Base-by-base conservation (phyloP, 2,113 vertebrate genomes). In the human region DNA sequence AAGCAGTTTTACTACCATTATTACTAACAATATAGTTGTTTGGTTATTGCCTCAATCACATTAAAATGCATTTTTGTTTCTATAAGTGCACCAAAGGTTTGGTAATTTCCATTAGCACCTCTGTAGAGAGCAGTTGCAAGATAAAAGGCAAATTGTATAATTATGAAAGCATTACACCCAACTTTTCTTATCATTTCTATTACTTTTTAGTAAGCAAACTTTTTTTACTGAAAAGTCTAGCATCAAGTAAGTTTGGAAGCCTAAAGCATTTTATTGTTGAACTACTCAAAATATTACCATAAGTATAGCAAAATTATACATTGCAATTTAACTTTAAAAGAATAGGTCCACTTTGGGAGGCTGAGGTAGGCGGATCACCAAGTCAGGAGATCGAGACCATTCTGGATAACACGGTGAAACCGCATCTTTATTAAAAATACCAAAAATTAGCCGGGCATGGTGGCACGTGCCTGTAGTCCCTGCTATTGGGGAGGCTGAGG, bases 161-260 rank as follows among this genome's bases (percentile, higher is more conserved):
- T 96, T 96, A 96, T 38, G 35, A 94, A 91, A 86, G 75, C 72
- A 64, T 91, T 93, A 68, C 23, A 57, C 2, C 8, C 55, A 88
- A 83, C 61, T 88, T 97, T 96, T 84, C 61, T 81, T 95, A 82
- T 84, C 80, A 59, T 75, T 90, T 72, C 64, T 87, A 73, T 93
- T 97, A 89, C 25, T 85, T 95, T 93, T 89, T 95, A 76, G 66
- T 86, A 83, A 93, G 76, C 43, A 94, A 90, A 90, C 72, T 94
- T 90, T 84, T 92, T 90, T 92, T 79, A 64, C 43, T 40, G 45
- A 95, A 85, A 85, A 59, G 7, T 72, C 79, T 61, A 32, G 11
- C 32, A 20, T 66, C 85, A 96, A 94, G 32, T 61, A 81, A 86
- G 27, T 68, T 55, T 57, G 59, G 96, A 94, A 92, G 66, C 45